Conservation (phyloP, 2,797 vertebrate genomes). For the Allochrocebus solatus region DNA sequence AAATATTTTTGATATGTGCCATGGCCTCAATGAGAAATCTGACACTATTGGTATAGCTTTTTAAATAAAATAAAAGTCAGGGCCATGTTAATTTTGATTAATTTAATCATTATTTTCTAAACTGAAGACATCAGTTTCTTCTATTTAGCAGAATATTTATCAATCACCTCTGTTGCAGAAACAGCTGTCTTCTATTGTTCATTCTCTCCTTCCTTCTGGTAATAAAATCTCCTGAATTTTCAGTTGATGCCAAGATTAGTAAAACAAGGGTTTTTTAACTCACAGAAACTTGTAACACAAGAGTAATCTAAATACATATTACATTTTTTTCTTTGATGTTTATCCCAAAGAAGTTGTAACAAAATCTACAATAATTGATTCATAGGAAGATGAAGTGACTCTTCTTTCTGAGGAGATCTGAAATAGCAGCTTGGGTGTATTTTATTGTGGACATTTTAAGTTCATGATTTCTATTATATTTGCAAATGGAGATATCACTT, state of each 20-base stretch:
- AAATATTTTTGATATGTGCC: neutral
- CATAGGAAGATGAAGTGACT: neutral
- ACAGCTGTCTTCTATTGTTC: neutral
- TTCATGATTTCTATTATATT: neutral
- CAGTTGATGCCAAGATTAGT: neutral
- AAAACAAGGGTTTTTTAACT: neutral
- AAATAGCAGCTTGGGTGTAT: neutral
- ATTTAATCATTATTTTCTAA: neutral
- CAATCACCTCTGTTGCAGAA: neutral
- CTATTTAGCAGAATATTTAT: conserved; percentile 13
- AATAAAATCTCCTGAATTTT: neutral
- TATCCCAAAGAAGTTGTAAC: neutral
- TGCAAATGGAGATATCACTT: neutral
- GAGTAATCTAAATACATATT: neutral
- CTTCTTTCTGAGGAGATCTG: neutral
- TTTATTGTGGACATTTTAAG: neutral
- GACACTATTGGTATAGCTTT: neutral
- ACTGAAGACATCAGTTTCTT: neutral
- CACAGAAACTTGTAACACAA: neutral
- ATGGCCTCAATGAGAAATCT: neutral
- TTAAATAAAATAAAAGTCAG: neutral
- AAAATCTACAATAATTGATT: neutral
- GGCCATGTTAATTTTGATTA: neutral
- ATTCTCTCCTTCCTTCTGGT: neutral
- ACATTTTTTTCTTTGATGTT: neutral